Evolutionary conservation across 2,888 invertebrate genomes (phyloP).

Genomic region (Volucella zonaria): DNA sequence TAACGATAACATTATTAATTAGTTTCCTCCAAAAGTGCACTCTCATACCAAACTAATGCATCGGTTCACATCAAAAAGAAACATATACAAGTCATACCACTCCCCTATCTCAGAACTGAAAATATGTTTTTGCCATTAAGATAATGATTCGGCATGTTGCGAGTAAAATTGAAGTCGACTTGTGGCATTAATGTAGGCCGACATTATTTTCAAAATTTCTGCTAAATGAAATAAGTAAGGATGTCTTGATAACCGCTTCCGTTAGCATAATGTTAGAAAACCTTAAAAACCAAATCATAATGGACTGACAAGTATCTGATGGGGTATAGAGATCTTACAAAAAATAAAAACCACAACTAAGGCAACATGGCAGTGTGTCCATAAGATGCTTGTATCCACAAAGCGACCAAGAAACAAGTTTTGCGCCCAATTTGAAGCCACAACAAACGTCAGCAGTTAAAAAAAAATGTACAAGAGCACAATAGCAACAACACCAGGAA

Average conservation of each 20-base stretch:
- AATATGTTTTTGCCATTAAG: background rate
- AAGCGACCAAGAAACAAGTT: constrained; percentile 35
- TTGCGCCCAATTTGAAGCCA: constrained; percentile 34
- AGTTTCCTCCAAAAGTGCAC: no score
- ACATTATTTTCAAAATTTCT: background rate
- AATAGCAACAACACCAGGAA: background rate
- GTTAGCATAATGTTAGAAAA: constrained; percentile 26
- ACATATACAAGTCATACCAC: background rate
- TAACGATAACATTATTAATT: no score
- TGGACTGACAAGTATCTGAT: constrained; percentile 65
- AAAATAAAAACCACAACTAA: constrained; percentile 16
- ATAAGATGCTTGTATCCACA: constrained; percentile 12
- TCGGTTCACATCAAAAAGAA: background rate
- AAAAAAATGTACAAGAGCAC: constrained; percentile 25
- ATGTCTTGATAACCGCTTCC: constrained; percentile 42
- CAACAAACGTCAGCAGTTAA: constrained; percentile 28
- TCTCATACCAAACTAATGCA: background rate
- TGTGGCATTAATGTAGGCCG: no score
- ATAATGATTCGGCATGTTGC: background rate
- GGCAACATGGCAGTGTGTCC: no score
- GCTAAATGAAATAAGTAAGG: background rate
- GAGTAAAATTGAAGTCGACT: background rate
- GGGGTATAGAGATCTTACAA: constrained; percentile 31
- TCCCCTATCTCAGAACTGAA: background rate
- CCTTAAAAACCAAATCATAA: constrained; percentile 44